Percentiles rank a stretch among this genome's conserved stretches.
Evolutionary conservation across 2,797 vertebrate genomes (phyloP).

Genomic region (Propithecus deckenii): DNA sequence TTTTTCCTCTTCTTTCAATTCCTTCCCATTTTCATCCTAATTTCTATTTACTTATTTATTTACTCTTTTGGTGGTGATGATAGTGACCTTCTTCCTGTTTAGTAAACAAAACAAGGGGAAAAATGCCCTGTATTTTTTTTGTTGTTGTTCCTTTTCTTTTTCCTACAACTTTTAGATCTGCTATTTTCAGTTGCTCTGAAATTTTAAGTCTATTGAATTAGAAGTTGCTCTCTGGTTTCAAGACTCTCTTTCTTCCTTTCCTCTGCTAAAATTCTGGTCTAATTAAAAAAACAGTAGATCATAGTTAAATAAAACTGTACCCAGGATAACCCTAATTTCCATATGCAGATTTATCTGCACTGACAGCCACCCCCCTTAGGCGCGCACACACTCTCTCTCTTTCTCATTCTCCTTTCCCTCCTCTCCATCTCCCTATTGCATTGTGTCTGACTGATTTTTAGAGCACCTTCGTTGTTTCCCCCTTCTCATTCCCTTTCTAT

Average conservation of each 20-base stretch:
- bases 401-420: constrained; percentile 78
- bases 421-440: constrained; percentile 87
- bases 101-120: background rate
- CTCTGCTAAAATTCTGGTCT: constrained; percentile 85
- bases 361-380: constrained; percentile 88
- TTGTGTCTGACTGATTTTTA: constrained; percentile 89
- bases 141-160: constrained; percentile 35
- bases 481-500: constrained; percentile 72
- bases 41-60: background rate
- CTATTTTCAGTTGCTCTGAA: constrained; percentile 68
- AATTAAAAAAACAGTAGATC: constrained; percentile 89
- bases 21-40: background rate
- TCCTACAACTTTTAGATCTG: constrained; percentile 63
- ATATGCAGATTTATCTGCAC: constrained; percentile 97
- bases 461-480: constrained; percentile 79
- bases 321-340: constrained; percentile 95
- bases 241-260: constrained; percentile 76
- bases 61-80: background rate
- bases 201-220: constrained; percentile 71
- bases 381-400: constrained; percentile 66
- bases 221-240: constrained; percentile 80
- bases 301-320: constrained; percentile 92
- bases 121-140: background rate
- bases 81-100: background rate
- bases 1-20: background rate